Evolutionary conservation across 1,140 invertebrate genomes (phyloP), one percentile per base, ranked within the genome.

Genomic region (Pogonomyrmex californicus): DNA sequence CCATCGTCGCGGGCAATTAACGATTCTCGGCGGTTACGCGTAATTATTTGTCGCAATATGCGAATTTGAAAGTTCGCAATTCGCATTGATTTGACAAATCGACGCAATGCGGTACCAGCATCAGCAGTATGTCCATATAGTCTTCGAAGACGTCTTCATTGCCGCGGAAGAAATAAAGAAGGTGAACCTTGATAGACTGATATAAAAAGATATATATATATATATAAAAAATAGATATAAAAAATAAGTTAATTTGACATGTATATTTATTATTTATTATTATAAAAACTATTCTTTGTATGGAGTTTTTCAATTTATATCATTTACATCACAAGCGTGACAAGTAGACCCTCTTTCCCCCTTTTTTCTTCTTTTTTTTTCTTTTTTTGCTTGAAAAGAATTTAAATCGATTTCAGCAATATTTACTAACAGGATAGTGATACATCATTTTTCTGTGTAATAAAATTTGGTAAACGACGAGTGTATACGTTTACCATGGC

Each of bases 1-100:
- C 62, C 70, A 60, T 81, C 86, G 86, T 88, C 79, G 90, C 71
- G 71, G 70, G 65, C 85, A 91, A 91, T 91, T 90, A 90, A 58
- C 77, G 89, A 90, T 90, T 90, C 86, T 90, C 82, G 86, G 62
- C 63, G 89, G 86, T 79, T 85, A 90, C 81, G 86, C 86, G 60
- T 90, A 90, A 90, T 90, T 90, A 79, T 70, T 76, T 77, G 86
- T 70, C 23, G 85, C 86, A 90, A 89, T 23, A 23, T 41, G 49
- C 38, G 36, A 65, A 79, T 78, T 75, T 81, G 79, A 56, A 81
- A 62, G 56, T 51, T 54, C 14, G 36, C 47, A 38, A 81, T 54
- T 70, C 49, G 23, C 33, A 30, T 66, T 4, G 54, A 44, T 30
- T 23, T 17, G 41, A 60, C 17, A 41, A 12, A 77, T 75, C n/a